Base-by-base conservation (phyloP, 2,113 vertebrate genomes). In the Pelobates fuscus region DNA sequence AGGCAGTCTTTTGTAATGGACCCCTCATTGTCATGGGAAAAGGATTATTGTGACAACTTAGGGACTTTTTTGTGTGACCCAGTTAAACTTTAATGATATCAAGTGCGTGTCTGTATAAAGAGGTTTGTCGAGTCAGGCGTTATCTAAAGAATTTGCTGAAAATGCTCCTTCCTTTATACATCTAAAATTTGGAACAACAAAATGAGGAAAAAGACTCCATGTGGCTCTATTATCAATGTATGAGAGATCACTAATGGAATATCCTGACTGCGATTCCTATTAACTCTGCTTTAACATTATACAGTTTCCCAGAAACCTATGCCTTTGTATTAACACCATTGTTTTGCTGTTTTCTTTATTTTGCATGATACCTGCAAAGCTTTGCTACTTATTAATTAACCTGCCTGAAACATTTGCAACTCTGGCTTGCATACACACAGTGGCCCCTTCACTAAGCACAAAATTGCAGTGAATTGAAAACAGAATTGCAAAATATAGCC, bases 61-160 rank as follows among this genome's bases (percentile, higher is more conserved):
- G 63, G 72, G 73, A 15, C 72, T 44, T 68, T 68, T 67, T 27
- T 77, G 44, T 73, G 73, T 61, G 64, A 77, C 68, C 73, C 73
- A 66, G 73, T 77, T 77, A 77, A 77, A 77, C 25, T 77, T 77
- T 77, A 77, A 77, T 77, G 41, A 68, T 77, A 63, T 75, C 72
- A 75, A 75, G 72, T 75, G 72, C 54, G 44, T 59, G 72, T 75
- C 55, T 75, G 63, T 75, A 54, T 44, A 23, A 58, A 67, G 58
- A 66, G 26, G 26, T 10, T 37, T 10, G 5, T 10, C 37, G 72
- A 49, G 62, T 23, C 24, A 30, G 54, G 21, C 24, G 59, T 77
- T 32, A 61, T 68, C 64, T 52, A n/a, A 68, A 67, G 73, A 77
- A 67, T 77, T 68, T 61, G 73, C 65, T 68, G 73, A 67, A 67